Conservation (phyloP, 2,888 invertebrate species). For the Coenonympha glycerion region DNA sequence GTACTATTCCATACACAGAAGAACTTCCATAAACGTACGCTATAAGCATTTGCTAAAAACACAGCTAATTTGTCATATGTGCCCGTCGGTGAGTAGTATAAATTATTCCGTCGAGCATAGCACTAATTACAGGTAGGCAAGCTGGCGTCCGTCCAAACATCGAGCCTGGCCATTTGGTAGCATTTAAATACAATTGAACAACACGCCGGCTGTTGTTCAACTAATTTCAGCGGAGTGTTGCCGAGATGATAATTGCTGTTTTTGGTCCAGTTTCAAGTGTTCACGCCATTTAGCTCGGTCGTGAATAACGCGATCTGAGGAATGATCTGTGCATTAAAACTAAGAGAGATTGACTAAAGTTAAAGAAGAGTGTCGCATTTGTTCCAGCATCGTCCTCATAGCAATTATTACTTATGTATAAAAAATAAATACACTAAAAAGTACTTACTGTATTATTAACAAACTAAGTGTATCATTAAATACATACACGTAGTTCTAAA, state of each 20-base stretch:
- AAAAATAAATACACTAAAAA: too few relatives aligned
- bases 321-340: not conserved
- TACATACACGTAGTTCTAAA: too few relatives aligned
- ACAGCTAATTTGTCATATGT: slow-evolving; percentile 4
- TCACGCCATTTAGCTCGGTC: not conserved
- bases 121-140: slow-evolving; percentile 24
- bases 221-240: slow-evolving; percentile 13
- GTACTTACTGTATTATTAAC: too few relatives aligned
- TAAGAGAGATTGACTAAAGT: not conserved
- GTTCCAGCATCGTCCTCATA: too few relatives aligned
- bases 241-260: slow-evolving; percentile 14
- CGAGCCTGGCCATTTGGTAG: slow-evolving; percentile 13
- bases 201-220: slow-evolving; percentile 16
- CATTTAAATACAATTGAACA: slow-evolving; percentile 18
- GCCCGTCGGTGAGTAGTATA: slow-evolving; percentile 8
- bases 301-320: not conserved
- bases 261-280: slow-evolving; percentile 10
- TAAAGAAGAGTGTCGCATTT: too few relatives aligned
- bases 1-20: too few relatives aligned
- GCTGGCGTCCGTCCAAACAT: slow-evolving; percentile 23
- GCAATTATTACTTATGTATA: too few relatives aligned
- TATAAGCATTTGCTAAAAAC: slow-evolving; percentile 27
- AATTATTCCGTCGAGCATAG: slow-evolving; percentile 18
- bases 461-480: too few relatives aligned
- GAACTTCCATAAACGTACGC: too few relatives aligned